Evolutionary conservation across 2,113 vertebrate genomes (phyloP), one percentile per base, ranked within the genome.

Genomic region (Meles meles): DNA sequence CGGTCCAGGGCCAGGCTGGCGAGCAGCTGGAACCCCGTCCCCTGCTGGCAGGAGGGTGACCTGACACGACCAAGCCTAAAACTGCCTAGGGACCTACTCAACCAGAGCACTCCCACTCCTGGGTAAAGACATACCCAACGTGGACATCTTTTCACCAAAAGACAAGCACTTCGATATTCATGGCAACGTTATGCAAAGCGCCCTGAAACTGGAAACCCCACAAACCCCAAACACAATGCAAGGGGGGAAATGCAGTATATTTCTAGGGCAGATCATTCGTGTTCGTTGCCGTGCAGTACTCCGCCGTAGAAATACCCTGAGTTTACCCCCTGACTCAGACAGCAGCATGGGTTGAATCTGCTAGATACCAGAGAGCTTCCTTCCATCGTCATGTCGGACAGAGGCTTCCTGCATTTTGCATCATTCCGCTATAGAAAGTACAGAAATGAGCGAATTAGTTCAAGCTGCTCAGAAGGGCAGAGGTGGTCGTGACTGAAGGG

Each of bases 381-480:
- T 13, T 29, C 12, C 17, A 15, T 18, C 31, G 21, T 25, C 17
- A 1, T 6, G 25, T 47, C 25, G 2, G 63, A 59, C 1, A n/a
- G 37, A 14, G 4, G 29, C 14, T 27, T 18, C 49, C 29, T 44
- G 72, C 72, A 13, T 12, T 44, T 29, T 5, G 57, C 7, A 0
- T n/a, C n/a, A 2, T 7, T 49, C 1, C 1, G 2, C 5, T 18
- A 29, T 0, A 20, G 6, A 34, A 63, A 83, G 44, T 7, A 27
- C 29, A 21, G 87, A 52, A n/a, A 18, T 0, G 29, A 17, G 67
- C 15, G 44, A 5, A 1, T 20, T 11, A 13, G 31, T 9, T 55
- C n/a, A 6, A 20, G 25, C 27, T 17, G 13, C 3, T 71, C 42
- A 34, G 7, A 13, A 49, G 80, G 65, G 34, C n/a, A 15, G 42